Conservation (phyloP, 1,140 invertebrate species). For the Goniozus legneri region DNA sequence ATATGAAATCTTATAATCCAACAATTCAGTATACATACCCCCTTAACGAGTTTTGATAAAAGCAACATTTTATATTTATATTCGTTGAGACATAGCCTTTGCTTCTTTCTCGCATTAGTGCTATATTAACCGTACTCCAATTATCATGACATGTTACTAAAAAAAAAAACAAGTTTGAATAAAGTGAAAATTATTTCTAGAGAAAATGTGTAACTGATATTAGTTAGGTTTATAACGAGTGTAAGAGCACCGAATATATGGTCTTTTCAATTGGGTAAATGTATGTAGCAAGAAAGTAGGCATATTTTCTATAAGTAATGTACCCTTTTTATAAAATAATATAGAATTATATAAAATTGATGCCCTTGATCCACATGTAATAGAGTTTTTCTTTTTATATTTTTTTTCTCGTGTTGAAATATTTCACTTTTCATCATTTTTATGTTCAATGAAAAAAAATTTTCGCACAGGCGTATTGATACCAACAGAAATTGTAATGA, state of each 20-base stretch:
- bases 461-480: too few species aligned
- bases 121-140: not conserved
- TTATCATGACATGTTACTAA: conserved; percentile 1
- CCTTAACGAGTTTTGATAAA: too few species aligned
- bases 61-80: not conserved
- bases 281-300: conserved; percentile 34
- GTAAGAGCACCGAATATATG: conserved; percentile 9
- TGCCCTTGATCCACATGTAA: conserved; percentile 9
- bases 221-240: conserved; percentile 12
- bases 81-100: conserved; percentile 1
- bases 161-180: conserved; percentile 6
- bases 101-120: not conserved
- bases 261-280: conserved; percentile 8
- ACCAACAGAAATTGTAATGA: too few species aligned
- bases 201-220: conserved; percentile 3
- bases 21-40: too few species aligned
- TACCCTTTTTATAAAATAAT: conserved; percentile 34
- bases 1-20: too few species aligned
- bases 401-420: not conserved
- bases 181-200: not conserved
- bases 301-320: conserved; percentile 41
- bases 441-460: not conserved
- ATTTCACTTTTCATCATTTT: not conserved
- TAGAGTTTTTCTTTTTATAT: not conserved
- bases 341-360: conserved; percentile 17